Conservation (phyloP, 1,140 invertebrate genomes). For the Brachystomella parvula region DNA sequence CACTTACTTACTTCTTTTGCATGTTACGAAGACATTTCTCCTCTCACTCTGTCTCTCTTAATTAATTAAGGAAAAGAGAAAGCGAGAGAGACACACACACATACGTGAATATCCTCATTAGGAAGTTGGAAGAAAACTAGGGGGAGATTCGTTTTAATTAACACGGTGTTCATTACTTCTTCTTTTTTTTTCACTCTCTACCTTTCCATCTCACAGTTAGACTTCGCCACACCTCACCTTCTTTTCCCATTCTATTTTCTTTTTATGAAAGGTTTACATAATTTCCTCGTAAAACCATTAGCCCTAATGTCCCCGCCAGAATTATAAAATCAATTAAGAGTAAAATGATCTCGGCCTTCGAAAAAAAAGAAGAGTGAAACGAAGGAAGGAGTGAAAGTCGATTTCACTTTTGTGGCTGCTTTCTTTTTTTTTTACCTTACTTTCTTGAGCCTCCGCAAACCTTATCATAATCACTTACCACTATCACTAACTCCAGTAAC, state of each 20-base stretch:
- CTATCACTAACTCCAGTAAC: too few species aligned
- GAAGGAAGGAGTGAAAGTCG: not conserved
- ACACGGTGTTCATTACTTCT: not conserved
- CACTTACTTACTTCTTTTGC: not conserved
- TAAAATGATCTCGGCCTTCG: not conserved
- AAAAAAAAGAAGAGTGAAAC: not conserved
- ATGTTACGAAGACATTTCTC: slow-evolving; percentile 1
- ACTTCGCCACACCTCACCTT: too few species aligned
- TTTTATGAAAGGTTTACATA: not conserved
- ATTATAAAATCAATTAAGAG: not conserved
- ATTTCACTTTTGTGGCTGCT: not conserved
- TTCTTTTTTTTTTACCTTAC: too few species aligned
- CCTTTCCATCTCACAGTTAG: too few species aligned
- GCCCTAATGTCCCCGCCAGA: not conserved
- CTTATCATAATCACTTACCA: too few species aligned
- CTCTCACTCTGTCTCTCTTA: not conserved
- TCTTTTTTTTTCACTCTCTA: not conserved
- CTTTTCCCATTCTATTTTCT: not conserved
- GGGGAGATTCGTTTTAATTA: slow-evolving; percentile 3
- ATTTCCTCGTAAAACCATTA: not conserved
- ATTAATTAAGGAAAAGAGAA: slow-evolving; percentile 5
- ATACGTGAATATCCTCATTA: not conserved
- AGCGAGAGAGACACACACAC: not conserved
- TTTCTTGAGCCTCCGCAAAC: too few species aligned
- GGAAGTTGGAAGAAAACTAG: too few species aligned